These are phyloP conservation scores for Brachyhypopomus gauderio DNA, from an alignment of 2,113 vertebrate genomes.

Conservation along the genomic window DNA sequence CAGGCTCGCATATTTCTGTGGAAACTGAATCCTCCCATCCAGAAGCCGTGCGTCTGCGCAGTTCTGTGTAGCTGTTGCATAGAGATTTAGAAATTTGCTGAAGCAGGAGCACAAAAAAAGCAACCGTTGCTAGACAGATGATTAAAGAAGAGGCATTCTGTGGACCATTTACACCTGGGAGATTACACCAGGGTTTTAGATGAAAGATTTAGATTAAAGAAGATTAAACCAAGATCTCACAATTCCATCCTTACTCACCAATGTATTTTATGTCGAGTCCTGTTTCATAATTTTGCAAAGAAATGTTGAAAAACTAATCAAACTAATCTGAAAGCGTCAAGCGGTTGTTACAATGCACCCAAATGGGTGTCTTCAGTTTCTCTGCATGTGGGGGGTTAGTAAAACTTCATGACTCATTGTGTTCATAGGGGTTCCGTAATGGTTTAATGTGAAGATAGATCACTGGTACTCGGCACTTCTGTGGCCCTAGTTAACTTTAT, in stretches of 20 bases:
- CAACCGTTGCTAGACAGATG: constrained; percentile 24
- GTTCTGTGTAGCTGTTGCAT: constrained; percentile 20
- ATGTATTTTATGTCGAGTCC: neutral
- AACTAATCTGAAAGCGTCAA: neutral
- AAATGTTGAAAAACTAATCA: neutral
- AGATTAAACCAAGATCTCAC: neutral
- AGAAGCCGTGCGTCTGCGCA: constrained; percentile 24
- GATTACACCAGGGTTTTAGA: neutral
- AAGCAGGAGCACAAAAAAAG: constrained; percentile 33
- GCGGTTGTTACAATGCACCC: too few species aligned
- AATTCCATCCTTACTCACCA: neutral
- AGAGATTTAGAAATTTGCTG: constrained; percentile 1
- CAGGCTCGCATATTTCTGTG: constrained; percentile 62
- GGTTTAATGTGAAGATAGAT: constrained; percentile 19
- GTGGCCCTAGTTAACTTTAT: constrained; percentile 7
- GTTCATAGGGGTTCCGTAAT: constrained; percentile 13
- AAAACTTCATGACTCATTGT: constrained; percentile 11
- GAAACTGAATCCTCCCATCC: constrained; percentile 65
- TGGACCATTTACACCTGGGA: neutral
- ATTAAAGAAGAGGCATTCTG: neutral
- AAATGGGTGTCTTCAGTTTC: neutral
- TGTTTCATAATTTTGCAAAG: neutral
- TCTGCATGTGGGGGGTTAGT: neutral
- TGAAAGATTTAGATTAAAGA: neutral
- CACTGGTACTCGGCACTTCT: constrained; percentile 39